Base-by-base conservation (phyloP, 1,140 invertebrate genomes). In the Papilio machaon region DNA sequence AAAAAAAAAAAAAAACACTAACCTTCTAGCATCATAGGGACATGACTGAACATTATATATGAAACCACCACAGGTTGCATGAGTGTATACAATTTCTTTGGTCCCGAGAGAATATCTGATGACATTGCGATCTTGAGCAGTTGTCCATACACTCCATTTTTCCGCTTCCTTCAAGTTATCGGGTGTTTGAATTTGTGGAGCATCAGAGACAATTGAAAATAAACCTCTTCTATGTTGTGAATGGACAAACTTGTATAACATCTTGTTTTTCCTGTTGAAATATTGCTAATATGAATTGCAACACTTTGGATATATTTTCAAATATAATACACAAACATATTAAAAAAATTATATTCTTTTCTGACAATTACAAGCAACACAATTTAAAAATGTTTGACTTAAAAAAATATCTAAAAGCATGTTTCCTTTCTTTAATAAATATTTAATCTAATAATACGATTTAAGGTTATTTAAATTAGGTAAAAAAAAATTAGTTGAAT, bases 1-100 rank as follows among this genome's bases (percentile, higher is more conserved):
- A n/a, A n/a, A n/a, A 38, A 38, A 38, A 38, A 30, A 60, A 73
- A n/a, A 78, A 60, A 79, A 81, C 60, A 90, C 89, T 91, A 88
- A 96, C 95, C 93, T 96, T 87, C 95, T 95, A 81, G 97, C 96
- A 92, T 97, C 97, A 54, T 98, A 91, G 6, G 97, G 96, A 83
- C 97, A 97, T 1, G 95, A 87, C 47, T 95, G 95, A 19, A 97
- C 90, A 54, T 95, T 96, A 88, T 97, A 97, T 7, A 97, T 90
- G 85, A 94, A 96, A 30, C 97, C 97, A 47, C 96, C 96, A 84
- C 97, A 95, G 1, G 97, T 97, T 19, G 95, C 95, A 86, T 96
- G 94, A n/a, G 88, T 91, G 58, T 91, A 91, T 1, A 96, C 73
- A 5, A 95, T 88, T 60, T 89, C 88, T 79, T 87, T 87, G 23